These are phyloP conservation scores for Oscheius onirici DNA, from an alignment of 2,888 invertebrate genomes.

Conservation along the genomic window DNA sequence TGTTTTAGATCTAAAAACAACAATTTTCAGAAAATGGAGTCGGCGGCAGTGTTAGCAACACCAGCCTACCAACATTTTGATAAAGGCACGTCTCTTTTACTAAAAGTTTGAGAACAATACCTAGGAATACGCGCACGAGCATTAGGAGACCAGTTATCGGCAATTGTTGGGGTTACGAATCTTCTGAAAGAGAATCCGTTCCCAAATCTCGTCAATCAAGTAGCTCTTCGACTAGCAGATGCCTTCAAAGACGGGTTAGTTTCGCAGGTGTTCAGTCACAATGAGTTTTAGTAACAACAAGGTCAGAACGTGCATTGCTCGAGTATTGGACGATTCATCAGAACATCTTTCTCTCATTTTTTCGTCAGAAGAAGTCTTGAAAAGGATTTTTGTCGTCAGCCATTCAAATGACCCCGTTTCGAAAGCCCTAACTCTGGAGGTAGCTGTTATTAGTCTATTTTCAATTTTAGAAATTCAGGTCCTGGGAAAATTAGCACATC, in stretches of 20 bases:
- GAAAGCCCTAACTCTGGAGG: slow-evolving; percentile 83
- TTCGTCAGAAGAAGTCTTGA: slow-evolving; percentile 76
- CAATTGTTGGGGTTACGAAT: slow-evolving; percentile 91
- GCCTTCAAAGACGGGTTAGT: slow-evolving; percentile 82
- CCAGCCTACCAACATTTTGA: slow-evolving; percentile 31
- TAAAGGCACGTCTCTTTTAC: slow-evolving; percentile 28
- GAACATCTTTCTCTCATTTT: slow-evolving; percentile 92
- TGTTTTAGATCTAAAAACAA: too few species aligned
- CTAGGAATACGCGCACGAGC: slow-evolving; percentile 87
- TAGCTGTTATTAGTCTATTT: not conserved
- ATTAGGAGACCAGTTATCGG: slow-evolving; percentile 95
- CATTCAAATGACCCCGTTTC: slow-evolving; percentile 96
- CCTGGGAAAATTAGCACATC: slow-evolving; percentile 31
- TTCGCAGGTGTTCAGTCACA: too few species aligned
- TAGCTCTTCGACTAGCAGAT: slow-evolving; percentile 91
- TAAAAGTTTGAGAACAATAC: not conserved
- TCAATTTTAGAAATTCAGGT: slow-evolving; percentile 68
- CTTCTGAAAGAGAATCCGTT: slow-evolving; percentile 97
- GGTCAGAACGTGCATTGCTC: slow-evolving; percentile 86
- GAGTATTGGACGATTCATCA: slow-evolving; percentile 93
- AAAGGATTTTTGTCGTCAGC: slow-evolving; percentile 85
- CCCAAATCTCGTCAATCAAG: slow-evolving; percentile 95
- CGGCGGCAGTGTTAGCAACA: not conserved
- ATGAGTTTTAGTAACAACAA: slow-evolving; percentile 2
- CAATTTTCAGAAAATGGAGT: not conserved